These are phyloP conservation scores for Schizopygopsis malacanthus DNA, from an alignment of 2,797 vertebrate genomes.

Conservation along the genomic window DNA sequence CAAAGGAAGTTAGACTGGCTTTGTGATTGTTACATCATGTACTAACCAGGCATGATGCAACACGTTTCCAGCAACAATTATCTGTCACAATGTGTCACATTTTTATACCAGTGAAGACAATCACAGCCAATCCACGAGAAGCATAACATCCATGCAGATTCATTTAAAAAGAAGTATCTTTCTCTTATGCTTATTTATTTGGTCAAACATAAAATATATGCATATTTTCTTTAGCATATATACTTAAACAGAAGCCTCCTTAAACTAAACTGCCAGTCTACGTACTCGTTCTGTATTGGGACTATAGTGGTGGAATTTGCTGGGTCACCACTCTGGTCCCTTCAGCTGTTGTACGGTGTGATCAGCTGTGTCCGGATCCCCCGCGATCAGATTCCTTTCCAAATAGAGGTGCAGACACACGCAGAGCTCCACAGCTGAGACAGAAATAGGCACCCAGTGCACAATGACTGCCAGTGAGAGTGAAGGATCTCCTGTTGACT, in stretches of 20 bases:
- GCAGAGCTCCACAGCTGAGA: conserved; percentile 66
- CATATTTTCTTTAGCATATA: background rate
- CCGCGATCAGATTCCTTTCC: conserved; percentile 81
- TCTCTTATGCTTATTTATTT: background rate
- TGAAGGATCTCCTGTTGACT: conserved; percentile 30
- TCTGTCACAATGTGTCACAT: background rate
- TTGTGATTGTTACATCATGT: background rate
- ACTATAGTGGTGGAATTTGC: conserved; percentile 69
- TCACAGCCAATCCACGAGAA: background rate
- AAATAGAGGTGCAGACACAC: conserved; percentile 78
- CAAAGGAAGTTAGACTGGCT: background rate
- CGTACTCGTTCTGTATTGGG: conserved; percentile 4
- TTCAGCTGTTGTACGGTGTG: conserved; percentile 66
- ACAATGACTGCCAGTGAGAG: conserved; percentile 56
- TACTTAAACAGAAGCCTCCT: background rate
- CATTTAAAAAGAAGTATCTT: background rate
- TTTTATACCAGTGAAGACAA: conserved; percentile 2
- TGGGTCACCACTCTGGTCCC: conserved; percentile 70
- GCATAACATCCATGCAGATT: background rate
- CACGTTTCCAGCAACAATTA: background rate
- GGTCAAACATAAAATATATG: background rate
- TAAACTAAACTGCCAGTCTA: conserved; percentile 6
- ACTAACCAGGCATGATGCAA: conserved; percentile 1
- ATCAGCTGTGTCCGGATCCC: conserved; percentile 75
- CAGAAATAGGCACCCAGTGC: conserved; percentile 75